Evolutionary conservation across 2,113 vertebrate species (phyloP).

Genomic region (Mustela nigripes): DNA sequence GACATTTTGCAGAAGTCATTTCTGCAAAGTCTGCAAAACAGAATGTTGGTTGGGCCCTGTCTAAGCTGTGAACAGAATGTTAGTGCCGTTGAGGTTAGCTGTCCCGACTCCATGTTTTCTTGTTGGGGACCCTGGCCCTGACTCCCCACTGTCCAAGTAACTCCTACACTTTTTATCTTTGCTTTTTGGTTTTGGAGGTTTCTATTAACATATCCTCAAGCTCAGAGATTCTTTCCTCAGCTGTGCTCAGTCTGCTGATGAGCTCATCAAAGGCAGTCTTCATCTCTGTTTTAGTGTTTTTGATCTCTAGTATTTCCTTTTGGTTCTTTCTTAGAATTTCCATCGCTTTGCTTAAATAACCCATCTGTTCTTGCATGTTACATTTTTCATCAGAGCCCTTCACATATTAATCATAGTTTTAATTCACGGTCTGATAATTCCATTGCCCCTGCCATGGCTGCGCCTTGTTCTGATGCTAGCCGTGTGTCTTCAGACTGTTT

Average conservation of each 20-base stretch:
- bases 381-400: neutral
- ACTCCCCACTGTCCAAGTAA: neutral
- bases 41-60: neutral
- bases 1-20: neutral
- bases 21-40: neutral
- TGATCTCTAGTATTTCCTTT: slow-evolving; percentile 18
- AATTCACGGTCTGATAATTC: neutral
- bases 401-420: neutral
- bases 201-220: neutral
- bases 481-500: neutral
- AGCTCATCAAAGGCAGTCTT: slow-evolving; percentile 13
- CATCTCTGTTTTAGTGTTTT: neutral
- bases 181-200: neutral
- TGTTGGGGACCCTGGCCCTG: neutral
- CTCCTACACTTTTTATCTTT: neutral
- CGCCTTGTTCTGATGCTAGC: neutral
- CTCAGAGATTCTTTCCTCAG: neutral
- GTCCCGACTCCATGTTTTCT: neutral
- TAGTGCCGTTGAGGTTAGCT: neutral
- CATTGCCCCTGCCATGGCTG: neutral
- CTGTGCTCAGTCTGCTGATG: neutral
- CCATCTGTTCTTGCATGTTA: neutral
- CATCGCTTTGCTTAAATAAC: neutral
- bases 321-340: neutral
- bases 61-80: neutral